Conservation (phyloP, 2,797 vertebrate species). For the Bradypus variegatus region DNA sequence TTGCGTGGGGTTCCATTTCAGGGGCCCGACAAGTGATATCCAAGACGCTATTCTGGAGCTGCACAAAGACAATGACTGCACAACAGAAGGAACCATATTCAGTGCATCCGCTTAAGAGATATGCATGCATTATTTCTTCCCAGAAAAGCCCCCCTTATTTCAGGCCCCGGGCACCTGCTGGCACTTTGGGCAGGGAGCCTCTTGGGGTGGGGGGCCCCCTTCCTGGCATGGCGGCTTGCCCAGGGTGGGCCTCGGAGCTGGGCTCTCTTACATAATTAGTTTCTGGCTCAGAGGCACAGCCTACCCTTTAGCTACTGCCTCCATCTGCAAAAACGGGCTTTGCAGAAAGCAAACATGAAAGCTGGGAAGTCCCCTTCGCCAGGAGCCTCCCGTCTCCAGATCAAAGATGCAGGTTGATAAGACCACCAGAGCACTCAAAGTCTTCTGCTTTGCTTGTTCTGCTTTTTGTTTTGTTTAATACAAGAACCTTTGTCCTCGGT, state of each 20-base stretch:
- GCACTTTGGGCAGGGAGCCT: background rate
- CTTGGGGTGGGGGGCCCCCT: background rate
- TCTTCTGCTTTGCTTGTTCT: background rate
- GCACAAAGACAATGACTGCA: background rate
- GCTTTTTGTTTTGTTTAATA: background rate
- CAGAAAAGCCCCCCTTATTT: background rate
- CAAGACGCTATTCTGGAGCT: background rate
- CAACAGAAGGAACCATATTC: fast-evolving
- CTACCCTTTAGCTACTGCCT: background rate
- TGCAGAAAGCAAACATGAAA: background rate
- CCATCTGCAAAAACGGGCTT: background rate
- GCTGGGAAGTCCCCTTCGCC: too few species aligned
- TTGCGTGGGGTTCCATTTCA: conserved; percentile 36
- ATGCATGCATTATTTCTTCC: background rate
- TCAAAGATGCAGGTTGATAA: background rate
- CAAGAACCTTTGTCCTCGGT: background rate
- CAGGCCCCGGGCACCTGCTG: background rate
- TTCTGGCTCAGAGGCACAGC: background rate
- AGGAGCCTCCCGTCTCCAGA: background rate
- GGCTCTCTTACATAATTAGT: conserved; percentile 11
- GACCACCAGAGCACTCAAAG: background rate
- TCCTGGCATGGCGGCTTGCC: fast-evolving
- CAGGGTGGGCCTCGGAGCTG: background rate
- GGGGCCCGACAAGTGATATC: background rate
- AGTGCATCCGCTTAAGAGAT: background rate